Percentiles rank a stretch among this genome's conserved stretches.
Conservation (phyloP, 2,797 vertebrate species). For the Sebastes diploproa region DNA sequence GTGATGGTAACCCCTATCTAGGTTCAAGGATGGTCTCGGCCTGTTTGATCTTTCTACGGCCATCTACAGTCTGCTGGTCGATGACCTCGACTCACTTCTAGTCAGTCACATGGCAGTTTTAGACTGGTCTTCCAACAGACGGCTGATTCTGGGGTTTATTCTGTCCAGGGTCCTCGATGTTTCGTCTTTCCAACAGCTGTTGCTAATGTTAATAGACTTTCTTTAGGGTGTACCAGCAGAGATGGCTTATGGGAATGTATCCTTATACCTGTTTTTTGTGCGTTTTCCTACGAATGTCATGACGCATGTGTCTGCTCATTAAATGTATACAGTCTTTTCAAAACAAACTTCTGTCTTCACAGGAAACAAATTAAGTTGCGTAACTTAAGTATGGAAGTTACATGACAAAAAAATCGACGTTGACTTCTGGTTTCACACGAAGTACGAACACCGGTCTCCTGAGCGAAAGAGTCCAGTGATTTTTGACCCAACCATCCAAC, state of each 20-base stretch:
- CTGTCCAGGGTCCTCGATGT: not conserved
- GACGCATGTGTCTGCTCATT: too few species aligned
- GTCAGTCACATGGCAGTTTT: not conserved
- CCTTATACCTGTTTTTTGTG: too few species aligned
- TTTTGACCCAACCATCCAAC: too few species aligned
- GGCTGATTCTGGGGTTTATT: not conserved
- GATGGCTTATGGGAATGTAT: not conserved
- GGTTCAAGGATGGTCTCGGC: not conserved
- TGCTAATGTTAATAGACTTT: not conserved
- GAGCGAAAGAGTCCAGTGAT: fast-evolving
- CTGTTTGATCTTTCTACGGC: not conserved
- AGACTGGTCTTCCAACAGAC: not conserved
- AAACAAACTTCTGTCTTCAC: too few species aligned
- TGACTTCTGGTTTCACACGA: too few species aligned
- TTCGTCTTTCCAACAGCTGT: not conserved
- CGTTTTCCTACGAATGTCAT: too few species aligned
- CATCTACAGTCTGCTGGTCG: not conserved
- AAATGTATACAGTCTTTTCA: too few species aligned
- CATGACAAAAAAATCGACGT: too few species aligned
- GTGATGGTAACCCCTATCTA: not conserved
- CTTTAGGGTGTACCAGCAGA: not conserved
- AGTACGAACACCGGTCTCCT: too few species aligned
- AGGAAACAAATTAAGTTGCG: fast-evolving
- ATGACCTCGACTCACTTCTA: not conserved
- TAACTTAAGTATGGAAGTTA: too few species aligned